These are phyloP conservation scores for Eustalomyia histrio DNA, from an alignment of 2,888 invertebrate genomes.

Conservation along the genomic window DNA sequence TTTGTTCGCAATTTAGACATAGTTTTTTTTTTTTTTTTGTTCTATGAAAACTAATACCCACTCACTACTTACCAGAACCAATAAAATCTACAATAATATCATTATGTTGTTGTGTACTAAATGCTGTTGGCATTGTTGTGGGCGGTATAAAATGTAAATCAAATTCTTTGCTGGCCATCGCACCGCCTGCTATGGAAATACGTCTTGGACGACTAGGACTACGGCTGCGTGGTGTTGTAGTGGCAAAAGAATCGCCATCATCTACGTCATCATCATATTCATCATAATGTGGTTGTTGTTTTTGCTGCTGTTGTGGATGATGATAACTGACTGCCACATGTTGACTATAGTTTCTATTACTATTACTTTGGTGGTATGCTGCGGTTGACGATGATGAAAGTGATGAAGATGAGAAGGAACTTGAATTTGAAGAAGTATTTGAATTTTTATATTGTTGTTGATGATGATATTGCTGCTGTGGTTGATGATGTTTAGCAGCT, in stretches of 20 bases:
- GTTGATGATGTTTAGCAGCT: slow-evolving; percentile 69
- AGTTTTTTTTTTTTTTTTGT: too few species aligned
- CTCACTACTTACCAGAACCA: slow-evolving; percentile 81
- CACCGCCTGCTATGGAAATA: slow-evolving; percentile 59
- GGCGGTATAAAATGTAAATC: slow-evolving; percentile 74
- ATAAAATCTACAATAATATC: slow-evolving; percentile 84
- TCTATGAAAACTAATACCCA: too few species aligned
- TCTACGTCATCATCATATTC: slow-evolving; percentile 66
- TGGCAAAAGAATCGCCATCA: slow-evolving; percentile 58
- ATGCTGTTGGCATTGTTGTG: slow-evolving; percentile 73
- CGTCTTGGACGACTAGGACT: slow-evolving; percentile 65
- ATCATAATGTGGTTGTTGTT: slow-evolving; percentile 49
- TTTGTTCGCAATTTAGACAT: too few species aligned
- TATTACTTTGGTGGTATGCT: slow-evolving; percentile 50
- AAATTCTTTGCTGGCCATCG: slow-evolving; percentile 68
- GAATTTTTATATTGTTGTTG: slow-evolving; percentile 65
- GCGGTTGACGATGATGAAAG: slow-evolving; percentile 56
- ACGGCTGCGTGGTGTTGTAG: slow-evolving; percentile 59
- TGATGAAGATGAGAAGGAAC: slow-evolving; percentile 67
- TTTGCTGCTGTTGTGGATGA: slow-evolving; percentile 64
- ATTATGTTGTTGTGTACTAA: slow-evolving; percentile 80
- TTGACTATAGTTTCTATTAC: slow-evolving; percentile 59
- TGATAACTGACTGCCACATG: slow-evolving; percentile 53
- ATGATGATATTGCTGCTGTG: slow-evolving; percentile 41
- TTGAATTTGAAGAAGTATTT: slow-evolving; percentile 66